phyloP scores from a whole-genome alignment of 2,888 invertebrate genomes.

The Ormyrus pomaceus region DNA sequence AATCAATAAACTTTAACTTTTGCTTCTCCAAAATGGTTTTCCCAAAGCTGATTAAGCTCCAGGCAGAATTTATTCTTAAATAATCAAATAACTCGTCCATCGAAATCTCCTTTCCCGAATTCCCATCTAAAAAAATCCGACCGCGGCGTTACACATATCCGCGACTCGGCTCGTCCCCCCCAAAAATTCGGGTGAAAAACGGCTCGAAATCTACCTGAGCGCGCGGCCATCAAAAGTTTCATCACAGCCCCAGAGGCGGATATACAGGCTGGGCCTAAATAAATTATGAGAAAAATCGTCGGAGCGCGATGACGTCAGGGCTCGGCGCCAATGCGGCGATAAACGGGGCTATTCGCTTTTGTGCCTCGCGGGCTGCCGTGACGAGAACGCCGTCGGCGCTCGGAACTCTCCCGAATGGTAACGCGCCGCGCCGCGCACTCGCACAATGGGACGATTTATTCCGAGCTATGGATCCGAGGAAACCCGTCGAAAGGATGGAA shows the following conservation, averaged over 20 bases:
- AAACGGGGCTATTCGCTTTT: constrained; percentile 35
- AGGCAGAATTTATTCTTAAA: no score
- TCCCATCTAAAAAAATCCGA: neutral
- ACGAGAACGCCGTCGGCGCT: neutral
- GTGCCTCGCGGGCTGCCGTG: neutral
- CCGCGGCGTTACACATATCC: neutral
- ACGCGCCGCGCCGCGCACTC: no score
- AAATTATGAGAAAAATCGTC: constrained; percentile 25
- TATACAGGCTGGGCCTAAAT: neutral
- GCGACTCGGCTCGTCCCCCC: neutral
- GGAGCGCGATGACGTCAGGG: constrained; percentile 9
- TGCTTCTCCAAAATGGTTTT: no score
- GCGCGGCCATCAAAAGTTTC: no score
- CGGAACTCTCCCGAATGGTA: no score
- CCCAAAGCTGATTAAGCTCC: no score
- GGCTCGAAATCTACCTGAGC: neutral
- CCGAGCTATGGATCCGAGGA: no score
- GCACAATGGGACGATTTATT: no score
- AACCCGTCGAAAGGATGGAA: no score
- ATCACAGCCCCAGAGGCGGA: neutral
- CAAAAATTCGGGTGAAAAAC: neutral
- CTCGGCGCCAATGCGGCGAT: constrained; percentile 36
- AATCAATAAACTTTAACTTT: no score
- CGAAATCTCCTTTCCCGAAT: neutral
- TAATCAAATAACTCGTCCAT: no score